Evolutionary conservation across 1,140 invertebrate genomes (phyloP), one percentile per base, ranked within the genome.

Genomic region (Cydia splendana): DNA sequence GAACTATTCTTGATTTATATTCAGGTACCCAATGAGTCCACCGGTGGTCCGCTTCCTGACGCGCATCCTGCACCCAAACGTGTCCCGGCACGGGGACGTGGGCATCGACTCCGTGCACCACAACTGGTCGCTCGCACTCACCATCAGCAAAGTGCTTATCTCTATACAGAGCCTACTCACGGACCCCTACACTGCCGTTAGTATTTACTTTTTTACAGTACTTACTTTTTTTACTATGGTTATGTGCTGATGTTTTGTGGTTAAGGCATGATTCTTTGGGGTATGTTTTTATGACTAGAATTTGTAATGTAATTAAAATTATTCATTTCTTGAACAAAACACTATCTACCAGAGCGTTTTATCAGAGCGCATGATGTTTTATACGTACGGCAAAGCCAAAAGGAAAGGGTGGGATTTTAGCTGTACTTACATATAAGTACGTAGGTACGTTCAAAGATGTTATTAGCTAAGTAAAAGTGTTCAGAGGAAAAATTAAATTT

Each of bases 91-190:
- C 89, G 98, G 98, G n/a, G 98, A 99, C 93, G 97, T 99, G 77
- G 98, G 98, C 45, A 97, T 99, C 77, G 98, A 99, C 93, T 98
- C 97, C 13, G 98, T 99, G 85, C 97, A 98, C 86, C 97, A 98
- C 90, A 99, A 99, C 93, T 99, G 98, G 98, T 98, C 97, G 48
- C 93, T 99, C 74, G 98, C 98, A 12, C 93, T 99, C 30, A 98
- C 98, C 13, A 97, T 99, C 87, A 96, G 97, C 62, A 99, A 99
- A 88, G 95, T 98, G 65, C 95, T 98, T 75, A 96, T 98, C 67
- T 98, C 97, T 76, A 96, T 98, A 75, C 98, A 99, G 94, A 98
- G 97, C 83, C 94, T 99, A 51, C 94, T 99, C 20, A 99, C 98
- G 0, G 98, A 99, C 94, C 98, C 98, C 0, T 98, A 97, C 86